Evolutionary conservation across 2,113 vertebrate species (phyloP).

Genomic region (Epinephelus cyanopodus): DNA sequence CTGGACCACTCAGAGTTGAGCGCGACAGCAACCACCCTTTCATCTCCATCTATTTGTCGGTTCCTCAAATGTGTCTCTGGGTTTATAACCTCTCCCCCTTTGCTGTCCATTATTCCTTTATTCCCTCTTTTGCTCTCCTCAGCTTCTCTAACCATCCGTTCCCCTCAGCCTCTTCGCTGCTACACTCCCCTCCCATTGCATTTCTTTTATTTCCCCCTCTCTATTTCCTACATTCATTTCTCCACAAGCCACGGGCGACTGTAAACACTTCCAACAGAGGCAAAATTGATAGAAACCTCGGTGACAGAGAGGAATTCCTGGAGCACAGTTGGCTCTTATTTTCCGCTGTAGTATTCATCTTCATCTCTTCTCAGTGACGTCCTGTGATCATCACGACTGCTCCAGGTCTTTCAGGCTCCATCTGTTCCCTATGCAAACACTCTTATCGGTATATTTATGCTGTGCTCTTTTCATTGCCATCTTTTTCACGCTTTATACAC

Average conservation of each 20-base stretch:
- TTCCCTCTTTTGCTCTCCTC: conserved; percentile 20
- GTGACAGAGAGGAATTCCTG: conserved; percentile 19
- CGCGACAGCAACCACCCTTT: conserved; percentile 28
- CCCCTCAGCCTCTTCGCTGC: neutral
- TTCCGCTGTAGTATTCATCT: conserved; percentile 9
- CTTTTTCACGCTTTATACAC: conserved; percentile 41
- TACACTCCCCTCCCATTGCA: neutral
- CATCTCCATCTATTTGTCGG: conserved; percentile 48
- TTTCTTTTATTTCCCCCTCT: conserved; percentile 8
- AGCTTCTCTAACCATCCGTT: conserved; percentile 27
- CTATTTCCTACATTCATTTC: conserved; percentile 33
- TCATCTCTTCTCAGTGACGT: conserved; percentile 2
- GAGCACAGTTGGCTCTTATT: conserved; percentile 35
- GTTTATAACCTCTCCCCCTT: conserved; percentile 14
- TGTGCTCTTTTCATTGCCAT: conserved; percentile 23
- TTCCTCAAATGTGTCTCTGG: conserved; percentile 28
- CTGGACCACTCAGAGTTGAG: conserved; percentile 23
- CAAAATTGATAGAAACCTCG: conserved; percentile 46
- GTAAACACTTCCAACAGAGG: conserved; percentile 43
- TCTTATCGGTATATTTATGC: conserved; percentile 23
- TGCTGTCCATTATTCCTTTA: conserved; percentile 43
- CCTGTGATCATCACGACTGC: conserved; percentile 28
- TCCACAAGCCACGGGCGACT: conserved; percentile 17
- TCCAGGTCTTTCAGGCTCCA: conserved; percentile 27
- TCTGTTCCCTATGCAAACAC: conserved; percentile 49